These are phyloP conservation scores for Ennomos quercinarius DNA, from an alignment of 2,888 invertebrate genomes.

Conservation along the genomic window DNA sequence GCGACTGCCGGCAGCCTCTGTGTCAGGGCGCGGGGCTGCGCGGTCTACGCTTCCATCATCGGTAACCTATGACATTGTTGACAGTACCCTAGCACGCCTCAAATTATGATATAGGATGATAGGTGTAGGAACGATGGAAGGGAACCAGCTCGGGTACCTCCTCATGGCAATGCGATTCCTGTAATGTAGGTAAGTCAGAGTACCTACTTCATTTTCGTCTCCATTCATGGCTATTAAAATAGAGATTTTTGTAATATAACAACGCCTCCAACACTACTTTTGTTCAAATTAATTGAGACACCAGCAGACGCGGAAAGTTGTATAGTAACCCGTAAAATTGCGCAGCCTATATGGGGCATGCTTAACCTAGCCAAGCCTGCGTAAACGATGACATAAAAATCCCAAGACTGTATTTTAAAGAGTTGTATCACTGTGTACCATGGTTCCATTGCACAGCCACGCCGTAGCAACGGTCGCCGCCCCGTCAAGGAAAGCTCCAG, in stretches of 20 bases:
- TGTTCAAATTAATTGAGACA: too few species aligned
- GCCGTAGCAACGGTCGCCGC: conserved; percentile 71
- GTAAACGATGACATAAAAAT: background rate
- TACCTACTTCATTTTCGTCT: too few species aligned
- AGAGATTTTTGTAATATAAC: background rate
- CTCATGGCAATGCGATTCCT: too few species aligned
- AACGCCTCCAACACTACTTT: too few species aligned
- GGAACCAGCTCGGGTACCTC: too few species aligned
- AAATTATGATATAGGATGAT: conserved; percentile 4
- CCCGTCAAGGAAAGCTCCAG: conserved; percentile 62
- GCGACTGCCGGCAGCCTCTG: conserved; percentile 79
- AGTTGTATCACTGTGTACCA: conserved; percentile 7
- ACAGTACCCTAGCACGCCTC: conserved; percentile 17
- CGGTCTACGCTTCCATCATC: conserved; percentile 58
- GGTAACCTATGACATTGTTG: conserved; percentile 3
- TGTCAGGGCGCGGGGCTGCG: conserved; percentile 76
- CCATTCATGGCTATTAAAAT: too few species aligned
- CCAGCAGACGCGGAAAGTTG: too few species aligned
- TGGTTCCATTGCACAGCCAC: conserved; percentile 63
- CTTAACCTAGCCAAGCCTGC: background rate
- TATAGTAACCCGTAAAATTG: too few species aligned
- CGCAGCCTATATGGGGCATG: background rate
- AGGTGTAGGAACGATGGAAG: too few species aligned
- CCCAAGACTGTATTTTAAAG: background rate
- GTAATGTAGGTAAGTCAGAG: too few species aligned